phyloP scores from a whole-genome alignment of 2,888 invertebrate genomes.

The Parnassius glacialis region DNA sequence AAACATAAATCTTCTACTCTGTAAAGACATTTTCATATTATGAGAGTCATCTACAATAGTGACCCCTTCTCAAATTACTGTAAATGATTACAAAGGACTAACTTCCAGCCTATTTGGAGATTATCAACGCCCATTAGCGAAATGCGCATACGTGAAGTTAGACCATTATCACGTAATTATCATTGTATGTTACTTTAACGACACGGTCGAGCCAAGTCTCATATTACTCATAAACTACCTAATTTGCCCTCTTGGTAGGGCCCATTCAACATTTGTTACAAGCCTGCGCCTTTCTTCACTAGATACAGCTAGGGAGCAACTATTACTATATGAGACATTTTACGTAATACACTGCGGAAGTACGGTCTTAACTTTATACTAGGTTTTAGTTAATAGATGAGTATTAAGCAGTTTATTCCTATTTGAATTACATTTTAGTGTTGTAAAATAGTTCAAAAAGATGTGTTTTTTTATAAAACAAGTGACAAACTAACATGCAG shows the following conservation, averaged over 20 bases:
- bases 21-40: too few relatives aligned
- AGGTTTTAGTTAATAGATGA: neutral
- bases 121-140: constrained; percentile 11
- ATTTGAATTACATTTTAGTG: too few relatives aligned
- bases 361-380: neutral
- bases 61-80: neutral
- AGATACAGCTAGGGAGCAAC: neutral
- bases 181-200: constrained; percentile 23
- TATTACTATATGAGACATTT: neutral
- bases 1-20: too few relatives aligned
- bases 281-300: neutral
- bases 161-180: constrained; percentile 25
- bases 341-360: neutral
- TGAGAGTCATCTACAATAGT: neutral
- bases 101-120: constrained; percentile 9
- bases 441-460: too few relatives aligned
- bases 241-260: constrained; percentile 1
- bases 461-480: too few relatives aligned
- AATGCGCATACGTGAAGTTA: constrained; percentile 12
- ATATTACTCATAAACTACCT: constrained; percentile 8
- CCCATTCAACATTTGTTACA: constrained; percentile 6
- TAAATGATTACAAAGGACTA: constrained; percentile 4
- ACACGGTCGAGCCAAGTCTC: constrained; percentile 10
- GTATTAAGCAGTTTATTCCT: too few relatives aligned
- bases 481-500: too few relatives aligned